A percentile compares a stretch with the other conserved stretches of the same genome.
Conservation (phyloP, 2,888 invertebrate species). For the Glaucopsyche alexis region DNA sequence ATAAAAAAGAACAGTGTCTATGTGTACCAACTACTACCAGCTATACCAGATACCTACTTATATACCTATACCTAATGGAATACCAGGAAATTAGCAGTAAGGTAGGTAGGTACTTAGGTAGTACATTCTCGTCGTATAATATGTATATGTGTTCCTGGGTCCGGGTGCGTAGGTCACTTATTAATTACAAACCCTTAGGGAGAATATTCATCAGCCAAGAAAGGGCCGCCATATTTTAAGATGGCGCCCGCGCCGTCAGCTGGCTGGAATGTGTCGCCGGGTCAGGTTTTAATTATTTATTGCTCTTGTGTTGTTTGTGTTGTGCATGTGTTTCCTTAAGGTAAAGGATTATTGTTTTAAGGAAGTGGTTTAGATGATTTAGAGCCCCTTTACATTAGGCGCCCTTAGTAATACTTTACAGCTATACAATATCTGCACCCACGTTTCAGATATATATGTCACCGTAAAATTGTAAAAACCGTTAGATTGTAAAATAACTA, state of each 20-base stretch:
- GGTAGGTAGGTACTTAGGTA: too few species aligned
- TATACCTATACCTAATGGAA: too few species aligned
- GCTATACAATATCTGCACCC: too few species aligned
- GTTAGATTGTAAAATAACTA: too few species aligned
- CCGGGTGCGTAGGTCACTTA: constrained; percentile 61
- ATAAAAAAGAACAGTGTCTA: too few species aligned
- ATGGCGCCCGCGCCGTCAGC: constrained; percentile 69
- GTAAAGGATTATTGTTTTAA: constrained; percentile 15
- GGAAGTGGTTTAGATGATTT: neutral
- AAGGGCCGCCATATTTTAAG: constrained; percentile 76
- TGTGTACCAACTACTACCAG: too few species aligned
- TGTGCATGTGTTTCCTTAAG: constrained; percentile 18
- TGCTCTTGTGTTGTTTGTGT: constrained; percentile 42
- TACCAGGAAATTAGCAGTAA: neutral
- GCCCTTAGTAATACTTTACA: neutral
- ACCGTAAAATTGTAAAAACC: too few species aligned
- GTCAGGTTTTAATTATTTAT: constrained; percentile 60
- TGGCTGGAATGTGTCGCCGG: constrained; percentile 67
- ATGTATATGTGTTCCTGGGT: neutral
- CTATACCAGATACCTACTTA: too few species aligned
- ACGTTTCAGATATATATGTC: too few species aligned
- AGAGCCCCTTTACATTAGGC: neutral
- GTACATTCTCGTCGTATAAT: neutral
- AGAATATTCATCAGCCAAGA: constrained; percentile 64
- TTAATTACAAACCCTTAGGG: constrained; percentile 72